Base-by-base conservation (phyloP, 2,888 invertebrate species). In the Hermaeophaga mercurialis region DNA sequence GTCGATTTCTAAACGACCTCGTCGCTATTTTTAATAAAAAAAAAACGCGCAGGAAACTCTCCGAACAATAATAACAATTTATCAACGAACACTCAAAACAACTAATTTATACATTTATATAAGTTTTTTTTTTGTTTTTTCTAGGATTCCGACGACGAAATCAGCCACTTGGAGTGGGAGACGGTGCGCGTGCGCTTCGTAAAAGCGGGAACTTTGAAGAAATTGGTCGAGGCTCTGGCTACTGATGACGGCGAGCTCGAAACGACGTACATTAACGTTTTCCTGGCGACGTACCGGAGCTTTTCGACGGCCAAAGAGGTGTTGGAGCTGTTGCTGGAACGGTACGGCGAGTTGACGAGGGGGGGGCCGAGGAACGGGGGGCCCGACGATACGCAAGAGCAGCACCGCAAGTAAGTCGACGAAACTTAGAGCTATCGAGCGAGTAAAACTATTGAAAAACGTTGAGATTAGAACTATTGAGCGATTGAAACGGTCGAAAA, bases 101-200 rank as follows among this genome's bases (percentile, higher is more conserved):
- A n/a, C n/a, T n/a, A n/a, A n/a, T n/a, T n/a, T n/a, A n/a, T n/a
- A n/a, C n/a, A n/a, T n/a, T n/a, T n/a, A n/a, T n/a, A n/a, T n/a
- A n/a, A n/a, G n/a, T n/a, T n/a, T 5, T 22, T 22, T 6, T 6
- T 22, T 22, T 22, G 6, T 26, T 26, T 26, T 26, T 79, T 79
- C 2, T 78, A 89, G 89, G 92, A 92, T 74, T 91, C 91, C 1
- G 91, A 92, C 73, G 92, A 92, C 79, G 93, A 93, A 80, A 94
- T 94, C 68, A 94, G 94, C 45, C 96, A 97, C 77, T 81, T 99
- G 76, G 97, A 98, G 86, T 99, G 99, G 99, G 96, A 97, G 81
- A 96, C 96, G 33, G 94, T 96, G 63, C 86, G 94, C 63, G 94
- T 96, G 61, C 88, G 94, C 58, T 92, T 95, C 75, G 87, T 99